Evolutionary conservation across 2,113 vertebrate species (phyloP).

Genomic region (Coptodon rendalli): DNA sequence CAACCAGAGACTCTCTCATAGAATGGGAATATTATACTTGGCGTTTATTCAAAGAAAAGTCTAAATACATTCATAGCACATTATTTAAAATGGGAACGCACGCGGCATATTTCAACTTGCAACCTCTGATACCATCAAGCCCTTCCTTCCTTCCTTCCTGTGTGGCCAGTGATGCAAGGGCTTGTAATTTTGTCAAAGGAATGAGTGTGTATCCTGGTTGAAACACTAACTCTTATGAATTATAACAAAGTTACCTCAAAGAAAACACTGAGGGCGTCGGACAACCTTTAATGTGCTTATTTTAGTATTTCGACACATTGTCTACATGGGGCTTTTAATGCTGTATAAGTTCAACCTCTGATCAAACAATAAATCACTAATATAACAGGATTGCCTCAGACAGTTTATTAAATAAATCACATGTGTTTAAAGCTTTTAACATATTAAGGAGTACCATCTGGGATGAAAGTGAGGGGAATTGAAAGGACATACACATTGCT

Average conservation of each 20-base stretch:
- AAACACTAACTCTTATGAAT: neutral
- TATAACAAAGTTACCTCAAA: neutral
- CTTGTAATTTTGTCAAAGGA: neutral
- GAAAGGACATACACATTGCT: neutral
- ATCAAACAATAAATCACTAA: neutral
- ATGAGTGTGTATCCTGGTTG: neutral
- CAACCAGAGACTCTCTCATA: neutral
- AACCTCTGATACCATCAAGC: neutral
- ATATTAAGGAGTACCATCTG: neutral
- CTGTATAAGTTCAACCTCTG: neutral
- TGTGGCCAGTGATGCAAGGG: constrained; percentile 30
- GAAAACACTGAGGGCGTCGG: neutral
- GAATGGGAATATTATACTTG: neutral
- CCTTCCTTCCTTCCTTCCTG: neutral
- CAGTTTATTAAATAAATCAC: neutral
- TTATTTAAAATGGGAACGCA: neutral
- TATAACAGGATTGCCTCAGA: neutral
- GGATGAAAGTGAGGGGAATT: neutral
- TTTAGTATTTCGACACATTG: neutral
- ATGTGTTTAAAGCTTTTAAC: neutral
- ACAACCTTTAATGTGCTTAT: neutral
- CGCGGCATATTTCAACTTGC: neutral
- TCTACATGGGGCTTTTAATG: neutral
- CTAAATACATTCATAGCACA: neutral
- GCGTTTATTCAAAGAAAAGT: neutral